These are phyloP conservation scores for Scelioninae gen. 2 DNA, from an alignment of 2,888 invertebrate genomes.

Conservation along the genomic window DNA sequence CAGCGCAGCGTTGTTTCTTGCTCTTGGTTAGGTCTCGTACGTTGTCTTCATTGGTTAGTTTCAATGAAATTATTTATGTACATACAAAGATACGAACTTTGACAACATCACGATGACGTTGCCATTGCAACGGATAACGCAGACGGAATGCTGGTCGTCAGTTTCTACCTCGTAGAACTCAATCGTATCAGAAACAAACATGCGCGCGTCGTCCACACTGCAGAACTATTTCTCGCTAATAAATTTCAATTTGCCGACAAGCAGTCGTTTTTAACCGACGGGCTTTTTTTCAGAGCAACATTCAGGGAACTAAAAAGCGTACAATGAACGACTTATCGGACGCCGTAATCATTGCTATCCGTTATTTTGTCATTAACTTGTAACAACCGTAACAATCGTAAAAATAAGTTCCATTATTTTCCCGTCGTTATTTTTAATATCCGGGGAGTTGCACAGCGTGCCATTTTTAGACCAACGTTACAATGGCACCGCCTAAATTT, in stretches of 20 bases:
- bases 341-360: slow-evolving; percentile 5
- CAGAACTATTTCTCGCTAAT: background rate
- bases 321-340: slow-evolving; percentile 2
- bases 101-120: slow-evolving; percentile 43
- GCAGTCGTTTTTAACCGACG: too few relatives aligned
- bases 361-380: slow-evolving; percentile 23
- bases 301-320: slow-evolving; percentile 1
- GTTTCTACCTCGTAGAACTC: slow-evolving; percentile 30
- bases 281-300: too few relatives aligned
- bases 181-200: slow-evolving; percentile 19
- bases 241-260: slow-evolving; percentile 2
- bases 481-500: too few relatives aligned
- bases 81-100: slow-evolving; percentile 14
- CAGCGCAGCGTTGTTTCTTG: slow-evolving; percentile 18
- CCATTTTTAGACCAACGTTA: too few relatives aligned
- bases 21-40: slow-evolving; percentile 12
- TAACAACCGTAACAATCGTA: slow-evolving; percentile 22
- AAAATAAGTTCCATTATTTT: slow-evolving; percentile 15
- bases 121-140: slow-evolving; percentile 17
- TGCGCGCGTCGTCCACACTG: slow-evolving; percentile 6
- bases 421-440: slow-evolving; percentile 7
- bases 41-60: slow-evolving; percentile 30
- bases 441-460: background rate
- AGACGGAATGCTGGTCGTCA: slow-evolving; percentile 20
- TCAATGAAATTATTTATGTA: slow-evolving; percentile 12